Base-by-base conservation (phyloP, 1,140 invertebrate genomes). In the Drosophila pallidifrons region DNA sequence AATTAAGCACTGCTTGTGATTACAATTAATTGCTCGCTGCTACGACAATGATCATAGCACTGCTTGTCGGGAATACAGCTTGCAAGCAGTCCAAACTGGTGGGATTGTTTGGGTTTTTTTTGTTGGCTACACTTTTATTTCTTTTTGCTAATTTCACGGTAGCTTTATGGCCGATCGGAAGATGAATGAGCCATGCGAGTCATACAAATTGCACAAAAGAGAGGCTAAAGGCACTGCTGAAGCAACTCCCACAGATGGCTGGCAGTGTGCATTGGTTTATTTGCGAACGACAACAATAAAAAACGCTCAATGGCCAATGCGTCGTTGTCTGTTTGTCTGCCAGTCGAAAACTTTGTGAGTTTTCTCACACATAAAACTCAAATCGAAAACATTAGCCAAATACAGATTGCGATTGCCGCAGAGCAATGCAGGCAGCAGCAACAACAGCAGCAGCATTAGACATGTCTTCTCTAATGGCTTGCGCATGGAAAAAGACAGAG, bases 361-460 rank as follows among this genome's bases (percentile, higher is more conserved):
- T 88, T 88, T 88, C 80, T 81, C 83, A 88, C 83, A 88, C 83
- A 88, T 81, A 88, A 88, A 81, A 68, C 51, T 43, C 58, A 49
- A 87, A 82, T 88, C 83, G 77, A 75, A 87, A 79, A 77, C 80
- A 88, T 83, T 88, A 88, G 82, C 73, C 77, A 69, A 87, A 67
- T 79, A 78, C 66, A 51, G 55, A 87, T 87, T 79, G 82, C 71
- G 49, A 67, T 55, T 68, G 68, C 70, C 77, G 60, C 20, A 41
- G 8, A 72, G 55, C 10, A 8, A 41, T 41, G 55, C 58, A 32
- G 30, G 30, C 30, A 32, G 30, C 6, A 32, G 3, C 30, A 30
- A 6, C 30, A 6, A 30, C 30, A 30, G 35, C 43, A 2, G 32
- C 60, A 38, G 58, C 75, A 74, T 38, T 59, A 70, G 79, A 80